A percentile compares a stretch with the other conserved stretches of the same genome.
Conservation (phyloP, 2,113 vertebrate species). For the Hippolais icterina region DNA sequence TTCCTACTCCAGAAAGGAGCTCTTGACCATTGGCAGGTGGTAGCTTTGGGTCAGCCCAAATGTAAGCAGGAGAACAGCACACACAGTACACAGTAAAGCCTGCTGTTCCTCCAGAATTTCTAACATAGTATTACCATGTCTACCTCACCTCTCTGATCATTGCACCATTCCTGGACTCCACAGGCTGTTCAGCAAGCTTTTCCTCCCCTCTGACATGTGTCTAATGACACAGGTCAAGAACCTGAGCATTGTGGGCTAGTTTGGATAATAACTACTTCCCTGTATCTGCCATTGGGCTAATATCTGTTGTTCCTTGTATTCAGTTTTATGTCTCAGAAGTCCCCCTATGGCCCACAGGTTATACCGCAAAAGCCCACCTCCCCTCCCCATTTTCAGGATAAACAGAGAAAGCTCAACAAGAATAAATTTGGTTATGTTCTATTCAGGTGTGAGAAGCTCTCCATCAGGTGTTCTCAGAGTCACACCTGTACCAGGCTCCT, state of each 20-base stretch:
- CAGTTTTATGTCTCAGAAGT: background rate
- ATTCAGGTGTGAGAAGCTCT: background rate
- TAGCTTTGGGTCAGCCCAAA: background rate
- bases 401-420: background rate
- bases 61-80: background rate
- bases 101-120: background rate
- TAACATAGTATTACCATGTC: background rate
- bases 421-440: background rate
- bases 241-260: background rate
- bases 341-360: background rate
- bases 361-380: fast-evolving
- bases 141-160: background rate
- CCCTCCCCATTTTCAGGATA: background rate
- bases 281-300: background rate
- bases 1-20: background rate
- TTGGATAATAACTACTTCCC: background rate
- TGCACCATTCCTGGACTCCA: background rate
- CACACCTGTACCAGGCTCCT: background rate
- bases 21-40: background rate
- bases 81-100: background rate
- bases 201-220: background rate
- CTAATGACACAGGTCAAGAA: background rate
- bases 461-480: background rate
- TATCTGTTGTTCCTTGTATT: background rate
- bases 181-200: background rate